Evolutionary conservation across 92 coral and sea anemone species (phyloP), one percentile per base, ranked within the genome.

Genomic region (Parazoanthus swiftii): DNA sequence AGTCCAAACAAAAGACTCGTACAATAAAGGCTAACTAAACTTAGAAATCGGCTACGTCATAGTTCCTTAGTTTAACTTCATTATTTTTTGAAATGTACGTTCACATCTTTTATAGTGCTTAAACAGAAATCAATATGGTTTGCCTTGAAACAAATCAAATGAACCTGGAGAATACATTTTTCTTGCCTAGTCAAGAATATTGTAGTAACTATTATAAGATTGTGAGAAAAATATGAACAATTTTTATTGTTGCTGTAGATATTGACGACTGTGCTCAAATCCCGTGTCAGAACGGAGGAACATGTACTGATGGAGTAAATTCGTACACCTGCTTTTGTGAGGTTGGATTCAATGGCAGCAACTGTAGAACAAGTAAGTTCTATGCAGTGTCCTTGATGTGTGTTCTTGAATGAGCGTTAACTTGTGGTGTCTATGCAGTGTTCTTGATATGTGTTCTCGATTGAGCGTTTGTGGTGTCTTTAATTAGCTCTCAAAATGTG

Each of bases 351-450:
- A n/a, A n/a, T n/a, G n/a, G n/a, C n/a, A n/a, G n/a, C n/a, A n/a
- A n/a, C n/a, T n/a, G n/a, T n/a, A n/a, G n/a, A n/a, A n/a, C n/a
- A n/a, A n/a, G n/a, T n/a, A n/a, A n/a, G n/a, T n/a, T n/a, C n/a
- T 58, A 58, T 58, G 67, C 67, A 58, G 67, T 58, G 67, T 58
- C 20, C 67, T 58, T 58, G 67, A 58, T 58, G 67, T 58, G 67
- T 58, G 67, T 58, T 58, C 67, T 58, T 58, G 67, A 58, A 58
- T 58, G 67, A 58, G 67, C 67, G 67, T 58, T 58, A 58, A 58
- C 67, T 58, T 58, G 67, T 58, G 67, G 67, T 58, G 67, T 58
- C 67, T 58, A 58, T 58, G 67, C 67, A 58, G 67, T 58, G 67
- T 58, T 58, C 67, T 58, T 58, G 67, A 58, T 58, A 20, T 58